Base-by-base conservation (phyloP, 2,888 invertebrate genomes). In the Digitonthophagus gazella region DNA sequence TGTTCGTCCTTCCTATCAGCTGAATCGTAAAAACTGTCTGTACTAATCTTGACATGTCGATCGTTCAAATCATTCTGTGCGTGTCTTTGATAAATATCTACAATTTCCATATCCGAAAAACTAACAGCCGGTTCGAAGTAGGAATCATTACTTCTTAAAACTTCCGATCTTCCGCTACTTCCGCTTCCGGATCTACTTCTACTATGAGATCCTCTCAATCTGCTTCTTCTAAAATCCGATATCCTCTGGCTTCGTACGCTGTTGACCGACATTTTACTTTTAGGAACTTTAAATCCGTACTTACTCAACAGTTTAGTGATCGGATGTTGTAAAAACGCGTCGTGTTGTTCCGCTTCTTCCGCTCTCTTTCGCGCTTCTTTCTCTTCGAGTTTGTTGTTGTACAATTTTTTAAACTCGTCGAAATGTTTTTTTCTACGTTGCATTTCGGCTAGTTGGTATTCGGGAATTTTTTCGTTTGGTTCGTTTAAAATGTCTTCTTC, bases 51-150 rank as follows among this genome's bases (percentile, higher is more conserved):
- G n/a, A 18, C 61, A 8, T 61, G 18, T 16, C 18, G 6, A 4
- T 8, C 14, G 5, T 8, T 16, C 15, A 18, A 16, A 16, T 19
- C 18, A 16, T 15, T n/a, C 0, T 18, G 16, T 4, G 61, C 18
- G 18, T 19, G 16, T 18, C 61, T 61, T 18, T 61, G 61, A 20
- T 16, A 61, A n/a, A 61, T 61, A 61, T 61, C 61, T 1, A 61
- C 61, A n/a, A 61, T 61, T 18, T 61, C 61, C n/a, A 61, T 61
- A 61, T 61, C 61, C n/a, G 61, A 61, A 14, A 14, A 57, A 57
- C 57, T 57, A 3, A 61, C 15, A 18, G 19, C 18, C 16, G 18
- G 18, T 8, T 20, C n/a, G 20, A 18, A 18, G n/a, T 15, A n/a
- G 1, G 28, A 11, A 44, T 3, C 1, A 44, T 44, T 44, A 44